These are phyloP conservation scores for Smutsia gigantea DNA, from an alignment of 2,797 vertebrate genomes.

Conservation along the genomic window DNA sequence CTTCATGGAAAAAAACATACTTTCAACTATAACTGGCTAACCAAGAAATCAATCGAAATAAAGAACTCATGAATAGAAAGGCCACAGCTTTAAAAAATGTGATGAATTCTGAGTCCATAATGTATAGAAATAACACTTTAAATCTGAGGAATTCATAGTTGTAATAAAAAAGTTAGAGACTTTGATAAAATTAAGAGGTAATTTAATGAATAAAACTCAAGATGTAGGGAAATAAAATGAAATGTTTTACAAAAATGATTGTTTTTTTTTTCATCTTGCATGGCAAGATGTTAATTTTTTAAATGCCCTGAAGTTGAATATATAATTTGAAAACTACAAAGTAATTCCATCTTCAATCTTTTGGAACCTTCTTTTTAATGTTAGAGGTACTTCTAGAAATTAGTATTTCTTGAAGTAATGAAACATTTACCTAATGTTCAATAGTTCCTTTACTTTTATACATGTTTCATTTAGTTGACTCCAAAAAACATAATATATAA, in stretches of 20 bases:
- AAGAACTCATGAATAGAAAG: not conserved
- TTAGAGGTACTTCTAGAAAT: not conserved
- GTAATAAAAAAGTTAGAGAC: not conserved
- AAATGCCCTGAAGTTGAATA: not conserved
- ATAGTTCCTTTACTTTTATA: not conserved
- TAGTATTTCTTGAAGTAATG: not conserved
- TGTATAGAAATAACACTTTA: not conserved
- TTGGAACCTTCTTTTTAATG: not conserved
- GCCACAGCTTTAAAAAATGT: not conserved
- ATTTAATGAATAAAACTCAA: not conserved
- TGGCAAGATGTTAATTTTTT: not conserved
- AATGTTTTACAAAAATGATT: not conserved
- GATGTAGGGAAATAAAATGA: not conserved
- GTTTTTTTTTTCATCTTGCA: not conserved
- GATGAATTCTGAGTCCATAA: not conserved
- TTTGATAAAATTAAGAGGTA: not conserved
- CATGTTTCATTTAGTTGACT: not conserved
- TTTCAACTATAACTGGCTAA: not conserved
- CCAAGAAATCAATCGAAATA: not conserved
- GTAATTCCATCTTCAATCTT: not conserved
- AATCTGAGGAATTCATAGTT: not conserved
- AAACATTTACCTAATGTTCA: constrained; percentile 18
- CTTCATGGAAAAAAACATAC: not conserved
- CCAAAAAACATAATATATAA: constrained; percentile 36
- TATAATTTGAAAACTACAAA: not conserved